Base-by-base conservation (phyloP, 2,888 invertebrate species). In the Abrostola tripartita region DNA sequence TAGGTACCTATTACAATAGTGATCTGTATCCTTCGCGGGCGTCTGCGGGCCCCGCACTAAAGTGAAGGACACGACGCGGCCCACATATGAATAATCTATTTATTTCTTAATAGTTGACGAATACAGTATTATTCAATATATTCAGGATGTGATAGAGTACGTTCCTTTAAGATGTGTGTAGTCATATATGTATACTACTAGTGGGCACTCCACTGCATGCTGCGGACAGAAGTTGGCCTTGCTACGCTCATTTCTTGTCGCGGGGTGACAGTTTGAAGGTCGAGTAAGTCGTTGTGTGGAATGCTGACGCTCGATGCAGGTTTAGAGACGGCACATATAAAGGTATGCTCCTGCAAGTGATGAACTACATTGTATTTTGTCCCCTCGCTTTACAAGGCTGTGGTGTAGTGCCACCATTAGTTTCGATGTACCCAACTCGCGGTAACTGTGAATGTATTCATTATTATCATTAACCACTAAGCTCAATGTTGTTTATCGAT, bases 401-500 rank as follows among this genome's bases (percentile, higher is more conserved):
- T 67, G 60, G 62, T 36, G 64, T 55, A 44, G 14, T 42, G 47
- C 61, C 54, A 47, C 52, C 50, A 54, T 61, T 44, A 38, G 59
- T 54, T 53, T 47, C 55, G 12, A 37, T 77, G 62, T 68, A 9
- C 42, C 55, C 65, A 52, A 49, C n/a, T 64, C 37, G 61, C 61
- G 52, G 54, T 63, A 61, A 52, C 65, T 51, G 47, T 67, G 11
- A 69, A 68, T 65, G 61, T 75, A 68, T 72, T 61, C 58, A 75
- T 71, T 71, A 75, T 49, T 60, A 68, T 60, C 56, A 44, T 47
- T 60, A 50, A 52, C 51, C 59, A 68, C 53, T 76, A 63, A 52
- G 37, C 62, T 82, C 65, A 63, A 69, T 82, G 80, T 82, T 77
- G 81, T 83, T 44, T 56, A 78, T 82, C 76, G 71, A 76, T 83